Base-by-base conservation (phyloP, 2,113 vertebrate genomes). In the Zingel zingel region DNA sequence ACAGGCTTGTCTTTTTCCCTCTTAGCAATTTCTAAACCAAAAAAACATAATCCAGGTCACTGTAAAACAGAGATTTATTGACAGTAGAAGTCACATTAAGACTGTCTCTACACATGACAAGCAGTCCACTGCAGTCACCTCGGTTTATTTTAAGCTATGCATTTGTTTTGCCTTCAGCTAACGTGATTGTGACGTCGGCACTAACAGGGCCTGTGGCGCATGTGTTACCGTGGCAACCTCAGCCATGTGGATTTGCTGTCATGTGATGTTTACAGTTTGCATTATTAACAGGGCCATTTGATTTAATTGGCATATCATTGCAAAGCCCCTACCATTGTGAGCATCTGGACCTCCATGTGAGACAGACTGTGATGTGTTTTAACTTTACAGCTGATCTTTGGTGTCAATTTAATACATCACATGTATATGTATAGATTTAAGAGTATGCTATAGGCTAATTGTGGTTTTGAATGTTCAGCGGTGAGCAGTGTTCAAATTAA, bases 141-240 rank as follows among this genome's bases (percentile, higher is more conserved):
- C 53, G 0, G 4, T 25, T n/a, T 8, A n/a, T 13, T 45, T 39
- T 39, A 51, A 27, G 45, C 21, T 15, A 23, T 43, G 27, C 5
- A 1, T 39, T 10, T 10, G 39, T 39, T 39, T 39, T 39, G 39
- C 39, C 39, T 39, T 39, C 36, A 39, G 39, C 39, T 39, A 39
- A 10, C 9, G 9, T 39, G 39, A 10, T 36, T 8, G 33, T 36
- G 33, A 36, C 33, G 33, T 36, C 33, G 33, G 33, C 6, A 36
- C 33, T 36, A 36, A 36, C 7, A 8, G 33, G 33, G 33, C 33
- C 33, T 36, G 33, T 36, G 33, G 33, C 6, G 21, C 16, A 19
- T 19, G 23, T 27, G 69, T 72, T 72, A 6, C 50, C 11, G 13
- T 58, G 51, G 51, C 61, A 81, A 67, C 62, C 36, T 39, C 39